phyloP scores from a whole-genome alignment of 2,797 vertebrate species.

The Betta splendens region DNA sequence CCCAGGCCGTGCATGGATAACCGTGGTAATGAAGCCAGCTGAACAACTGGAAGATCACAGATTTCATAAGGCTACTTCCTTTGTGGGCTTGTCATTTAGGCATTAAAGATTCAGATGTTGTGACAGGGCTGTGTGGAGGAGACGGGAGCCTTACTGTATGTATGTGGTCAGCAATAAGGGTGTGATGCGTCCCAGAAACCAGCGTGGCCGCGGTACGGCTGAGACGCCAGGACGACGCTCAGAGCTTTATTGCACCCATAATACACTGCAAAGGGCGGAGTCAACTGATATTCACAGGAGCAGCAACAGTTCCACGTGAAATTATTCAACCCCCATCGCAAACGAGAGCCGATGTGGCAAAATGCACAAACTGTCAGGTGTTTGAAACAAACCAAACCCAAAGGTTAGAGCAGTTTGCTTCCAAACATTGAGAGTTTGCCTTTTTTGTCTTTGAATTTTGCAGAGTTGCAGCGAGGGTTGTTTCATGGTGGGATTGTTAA shows the following conservation, averaged over 20 bases:
- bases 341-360: too few species aligned
- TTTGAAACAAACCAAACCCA: too few species aligned
- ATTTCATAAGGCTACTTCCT: conserved; percentile 68
- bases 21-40: conserved; percentile 61
- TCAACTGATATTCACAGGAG: conserved; percentile 9
- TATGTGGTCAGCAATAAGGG: conserved; percentile 34
- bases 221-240: background rate
- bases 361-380: too few species aligned
- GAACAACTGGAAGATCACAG: conserved; percentile 68
- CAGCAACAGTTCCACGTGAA: too few species aligned
- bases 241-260: conserved; percentile 12
- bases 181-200: conserved; percentile 19
- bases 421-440: too few species aligned
- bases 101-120: conserved; percentile 68
- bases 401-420: too few species aligned
- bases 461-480: too few species aligned
- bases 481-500: conserved; percentile 15
- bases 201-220: conserved; percentile 18
- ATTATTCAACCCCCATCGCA: too few species aligned
- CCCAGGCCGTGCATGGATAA: conserved; percentile 54
- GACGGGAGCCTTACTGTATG: conserved; percentile 32
- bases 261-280: conserved; percentile 7
- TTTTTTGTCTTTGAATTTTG: too few species aligned
- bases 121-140: conserved; percentile 50
- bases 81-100: conserved; percentile 63